These are phyloP conservation scores for Chelon auratus DNA, from an alignment of 2,797 vertebrate species.

Conservation along the genomic window DNA sequence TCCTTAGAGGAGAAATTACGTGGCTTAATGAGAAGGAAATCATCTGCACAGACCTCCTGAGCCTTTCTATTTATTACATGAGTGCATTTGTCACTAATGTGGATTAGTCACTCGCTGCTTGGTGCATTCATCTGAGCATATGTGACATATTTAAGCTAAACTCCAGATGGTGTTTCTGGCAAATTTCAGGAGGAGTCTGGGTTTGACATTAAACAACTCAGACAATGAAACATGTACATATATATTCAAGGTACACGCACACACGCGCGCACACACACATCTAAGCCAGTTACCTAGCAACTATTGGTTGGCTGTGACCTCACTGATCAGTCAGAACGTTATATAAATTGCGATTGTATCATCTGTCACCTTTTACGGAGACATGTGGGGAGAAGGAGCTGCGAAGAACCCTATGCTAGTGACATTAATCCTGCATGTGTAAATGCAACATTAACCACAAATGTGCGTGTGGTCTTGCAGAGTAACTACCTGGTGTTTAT, in stretches of 20 bases:
- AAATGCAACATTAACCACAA: slow-evolving; percentile 21
- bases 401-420: not conserved
- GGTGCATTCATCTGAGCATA: slow-evolving; percentile 15
- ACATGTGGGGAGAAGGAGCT: slow-evolving; percentile 1
- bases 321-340: slow-evolving; percentile 46
- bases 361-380: slow-evolving; percentile 21
- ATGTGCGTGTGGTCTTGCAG: slow-evolving; percentile 77
- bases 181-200: slow-evolving; percentile 6
- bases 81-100: slow-evolving; percentile 27
- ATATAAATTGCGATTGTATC: slow-evolving; percentile 8
- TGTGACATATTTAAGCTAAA: slow-evolving; percentile 50
- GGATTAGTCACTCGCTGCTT: slow-evolving; percentile 4
- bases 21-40: slow-evolving; percentile 21
- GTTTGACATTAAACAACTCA: slow-evolving; percentile 43
- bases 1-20: not conserved
- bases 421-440: not conserved
- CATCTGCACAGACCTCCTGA: slow-evolving; percentile 22
- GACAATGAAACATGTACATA: slow-evolving; percentile 28
- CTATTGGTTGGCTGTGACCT: slow-evolving; percentile 59
- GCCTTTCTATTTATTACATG: slow-evolving; percentile 20
- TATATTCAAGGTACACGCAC: not conserved
- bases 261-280: slow-evolving; percentile 10
- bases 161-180: slow-evolving; percentile 60
- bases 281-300: slow-evolving; percentile 70
- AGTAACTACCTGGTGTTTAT: slow-evolving; percentile 99